Percentiles rank a stretch among this genome's conserved stretches.
phyloP scores from a whole-genome alignment of 2,888 invertebrate species.

The Dryobota labecula region DNA sequence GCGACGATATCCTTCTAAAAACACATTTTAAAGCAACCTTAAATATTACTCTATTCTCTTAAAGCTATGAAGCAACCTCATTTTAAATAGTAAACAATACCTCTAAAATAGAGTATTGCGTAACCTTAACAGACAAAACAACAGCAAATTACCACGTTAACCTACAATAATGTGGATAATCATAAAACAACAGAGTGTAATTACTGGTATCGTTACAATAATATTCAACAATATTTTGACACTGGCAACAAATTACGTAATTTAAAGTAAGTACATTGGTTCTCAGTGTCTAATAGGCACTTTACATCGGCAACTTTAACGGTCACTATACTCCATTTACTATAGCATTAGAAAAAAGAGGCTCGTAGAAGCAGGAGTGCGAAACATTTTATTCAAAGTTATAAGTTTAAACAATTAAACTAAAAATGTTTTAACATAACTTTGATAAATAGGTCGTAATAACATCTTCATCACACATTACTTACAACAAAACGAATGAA shows the following conservation, averaged over 20 bases:
- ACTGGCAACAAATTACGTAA: conserved; percentile 48
- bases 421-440: no score
- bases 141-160: conserved; percentile 27
- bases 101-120: conserved; percentile 21
- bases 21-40: background rate
- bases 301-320: conserved; percentile 10
- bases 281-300: conserved; percentile 2
- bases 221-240: conserved; percentile 50
- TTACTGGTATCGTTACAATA: conserved; percentile 36
- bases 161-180: conserved; percentile 53
- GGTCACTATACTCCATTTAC: no score
- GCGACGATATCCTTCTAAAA: conserved; percentile 1
- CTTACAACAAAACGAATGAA: no score
- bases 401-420: no score
- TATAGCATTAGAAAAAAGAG: no score
- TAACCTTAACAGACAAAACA: conserved; percentile 27
- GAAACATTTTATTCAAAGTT: no score
- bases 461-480: no score
- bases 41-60: background rate
- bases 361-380: no score
- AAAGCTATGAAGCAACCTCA: conserved; percentile 19
- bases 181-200: conserved; percentile 31
- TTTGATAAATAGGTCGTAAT: no score
- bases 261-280: conserved; percentile 4
- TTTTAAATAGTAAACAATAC: conserved; percentile 32